These are phyloP conservation scores for Pocota personata DNA, from an alignment of 2,888 invertebrate species.

Conservation along the genomic window DNA sequence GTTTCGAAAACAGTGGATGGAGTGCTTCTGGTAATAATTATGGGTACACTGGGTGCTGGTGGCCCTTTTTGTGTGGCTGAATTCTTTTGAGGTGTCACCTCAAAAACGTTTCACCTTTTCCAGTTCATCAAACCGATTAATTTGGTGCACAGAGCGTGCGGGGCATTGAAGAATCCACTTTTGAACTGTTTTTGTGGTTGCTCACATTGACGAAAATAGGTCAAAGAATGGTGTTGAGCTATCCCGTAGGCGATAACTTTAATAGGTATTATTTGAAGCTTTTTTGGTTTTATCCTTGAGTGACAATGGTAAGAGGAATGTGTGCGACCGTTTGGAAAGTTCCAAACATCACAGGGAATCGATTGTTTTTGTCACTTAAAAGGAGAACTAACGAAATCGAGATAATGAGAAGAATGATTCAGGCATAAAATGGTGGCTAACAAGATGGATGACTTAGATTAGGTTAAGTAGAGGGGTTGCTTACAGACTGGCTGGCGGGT, in stretches of 20 bases:
- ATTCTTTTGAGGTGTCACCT: slow-evolving; percentile 60
- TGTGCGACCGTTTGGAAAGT: background rate
- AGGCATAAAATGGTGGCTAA: slow-evolving; percentile 31
- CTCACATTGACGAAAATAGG: slow-evolving; percentile 14
- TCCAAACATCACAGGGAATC: background rate
- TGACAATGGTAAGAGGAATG: slow-evolving; percentile 20
- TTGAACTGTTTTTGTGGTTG: background rate
- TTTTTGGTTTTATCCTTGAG: slow-evolving; percentile 25
- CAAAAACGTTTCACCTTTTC: slow-evolving; percentile 58
- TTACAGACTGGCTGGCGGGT: no score
- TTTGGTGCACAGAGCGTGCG: background rate
- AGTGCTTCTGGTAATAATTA: slow-evolving; percentile 50
- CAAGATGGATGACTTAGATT: background rate
- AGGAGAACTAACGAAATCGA: slow-evolving; percentile 37
- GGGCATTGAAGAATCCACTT: background rate
- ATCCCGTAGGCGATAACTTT: background rate
- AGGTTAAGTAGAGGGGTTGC: no score
- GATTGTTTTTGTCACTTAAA: slow-evolving; percentile 53
- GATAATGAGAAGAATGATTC: slow-evolving; percentile 42
- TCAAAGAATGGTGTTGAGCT: slow-evolving; percentile 9
- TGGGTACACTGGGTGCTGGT: slow-evolving; percentile 29
- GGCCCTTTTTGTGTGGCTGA: slow-evolving; percentile 34
- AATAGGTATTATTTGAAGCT: background rate
- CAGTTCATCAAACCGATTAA: slow-evolving; percentile 66
- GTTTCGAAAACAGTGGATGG: slow-evolving; percentile 18